phyloP scores from a whole-genome alignment of 35 echinoderm and acorn worm genomes.

The Nesometra sesokonis region DNA sequence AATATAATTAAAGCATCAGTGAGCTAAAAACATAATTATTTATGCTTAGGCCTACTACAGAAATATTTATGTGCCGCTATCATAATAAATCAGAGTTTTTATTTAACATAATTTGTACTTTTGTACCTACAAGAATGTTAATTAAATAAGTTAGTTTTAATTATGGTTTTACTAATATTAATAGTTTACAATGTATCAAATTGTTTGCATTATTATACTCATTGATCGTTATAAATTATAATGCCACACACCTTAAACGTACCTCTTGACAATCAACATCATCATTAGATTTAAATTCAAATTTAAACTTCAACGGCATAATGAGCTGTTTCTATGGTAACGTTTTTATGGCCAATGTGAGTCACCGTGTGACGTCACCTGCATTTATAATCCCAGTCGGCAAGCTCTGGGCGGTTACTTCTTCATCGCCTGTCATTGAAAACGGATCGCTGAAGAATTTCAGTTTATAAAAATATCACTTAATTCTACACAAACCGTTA shows the following conservation, averaged over 20 bases:
- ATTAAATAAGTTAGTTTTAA: no score
- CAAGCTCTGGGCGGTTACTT: not conserved
- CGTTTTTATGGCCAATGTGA: not conserved
- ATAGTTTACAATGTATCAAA: no score
- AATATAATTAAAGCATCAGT: no score
- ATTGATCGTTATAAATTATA: no score
- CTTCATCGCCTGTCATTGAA: not conserved
- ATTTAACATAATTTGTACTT: no score
- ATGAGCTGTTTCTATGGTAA: not conserved
- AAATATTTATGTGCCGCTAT: no score
- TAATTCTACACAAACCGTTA: not conserved
- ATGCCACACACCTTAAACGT: not conserved
- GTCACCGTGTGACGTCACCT: not conserved
- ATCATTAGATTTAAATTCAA: not conserved
- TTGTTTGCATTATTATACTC: no score
- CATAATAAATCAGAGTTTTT: no score
- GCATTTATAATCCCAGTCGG: not conserved
- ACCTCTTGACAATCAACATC: not conserved
- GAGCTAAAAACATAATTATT: no score
- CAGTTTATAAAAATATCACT: not conserved
- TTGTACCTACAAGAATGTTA: no score
- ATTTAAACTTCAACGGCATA: constrained; percentile 1
- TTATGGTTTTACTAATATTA: no score
- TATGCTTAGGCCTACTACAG: no score
- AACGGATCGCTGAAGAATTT: not conserved